These are phyloP conservation scores for Bradynema listronoti DNA, from an alignment of 1,140 invertebrate genomes.

Conservation along the genomic window DNA sequence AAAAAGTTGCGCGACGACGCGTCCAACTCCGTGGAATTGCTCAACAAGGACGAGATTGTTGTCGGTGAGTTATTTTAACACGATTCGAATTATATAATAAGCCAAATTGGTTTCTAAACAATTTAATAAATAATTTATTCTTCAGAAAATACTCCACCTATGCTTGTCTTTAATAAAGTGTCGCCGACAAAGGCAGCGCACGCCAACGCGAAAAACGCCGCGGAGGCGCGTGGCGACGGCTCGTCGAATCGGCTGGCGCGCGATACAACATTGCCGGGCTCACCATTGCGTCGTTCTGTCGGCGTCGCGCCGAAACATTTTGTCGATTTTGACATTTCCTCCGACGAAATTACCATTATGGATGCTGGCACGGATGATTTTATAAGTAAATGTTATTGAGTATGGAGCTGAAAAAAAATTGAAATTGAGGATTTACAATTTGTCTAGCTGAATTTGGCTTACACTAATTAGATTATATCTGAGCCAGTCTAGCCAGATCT, in stretches of 20 bases:
- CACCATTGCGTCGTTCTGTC: neutral
- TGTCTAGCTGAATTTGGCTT: neutral
- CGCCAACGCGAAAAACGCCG: constrained; percentile 13
- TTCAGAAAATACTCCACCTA: neutral
- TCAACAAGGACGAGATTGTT: constrained; percentile 7
- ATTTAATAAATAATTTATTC: neutral
- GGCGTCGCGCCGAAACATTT: constrained; percentile 13
- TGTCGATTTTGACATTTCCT: constrained; percentile 51
- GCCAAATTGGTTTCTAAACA: neutral
- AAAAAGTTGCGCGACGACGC: neutral
- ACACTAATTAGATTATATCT: neutral
- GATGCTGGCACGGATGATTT: constrained; percentile 34
- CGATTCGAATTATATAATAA: neutral
- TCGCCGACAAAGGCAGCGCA: too few relatives aligned
- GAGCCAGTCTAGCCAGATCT: neutral
- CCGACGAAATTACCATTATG: constrained; percentile 51
- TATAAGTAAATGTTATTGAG: neutral
- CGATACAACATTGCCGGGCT: constrained; percentile 12
- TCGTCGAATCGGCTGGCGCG: constrained; percentile 3
- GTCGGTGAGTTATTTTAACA: neutral
- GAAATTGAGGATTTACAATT: neutral
- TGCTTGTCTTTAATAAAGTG: too few relatives aligned
- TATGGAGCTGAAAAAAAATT: neutral
- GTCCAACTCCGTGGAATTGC: neutral
- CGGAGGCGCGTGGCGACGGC: constrained; percentile 1